phyloP scores from a whole-genome alignment of 2,888 invertebrate species.

The Actias luna region DNA sequence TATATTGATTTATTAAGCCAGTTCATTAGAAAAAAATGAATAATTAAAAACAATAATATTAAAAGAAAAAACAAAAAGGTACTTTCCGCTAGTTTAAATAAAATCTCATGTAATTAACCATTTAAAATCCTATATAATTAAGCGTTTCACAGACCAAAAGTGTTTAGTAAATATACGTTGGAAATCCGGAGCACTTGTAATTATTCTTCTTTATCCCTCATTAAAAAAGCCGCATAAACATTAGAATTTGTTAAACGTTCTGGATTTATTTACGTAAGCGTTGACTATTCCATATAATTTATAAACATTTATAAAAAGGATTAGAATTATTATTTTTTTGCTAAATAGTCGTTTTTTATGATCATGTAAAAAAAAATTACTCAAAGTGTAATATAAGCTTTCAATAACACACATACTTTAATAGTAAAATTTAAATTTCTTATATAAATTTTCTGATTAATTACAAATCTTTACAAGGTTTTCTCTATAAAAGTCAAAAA shows the following conservation, averaged over 20 bases:
- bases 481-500: too few species aligned
- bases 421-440: too few species aligned
- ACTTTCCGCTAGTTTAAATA: conserved; percentile 20
- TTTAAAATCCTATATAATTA: conserved; percentile 38
- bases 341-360: not conserved
- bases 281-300: conserved; percentile 12
- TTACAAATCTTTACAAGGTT: too few species aligned
- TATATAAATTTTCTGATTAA: too few species aligned
- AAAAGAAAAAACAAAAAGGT: conserved; percentile 12
- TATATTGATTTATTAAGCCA: too few species aligned
- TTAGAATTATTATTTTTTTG: not conserved
- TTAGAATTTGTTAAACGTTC: conserved; percentile 20
- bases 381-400: too few species aligned
- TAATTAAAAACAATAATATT: too few species aligned
- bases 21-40: too few species aligned
- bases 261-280: conserved; percentile 4
- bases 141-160: conserved; percentile 36
- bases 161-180: conserved; percentile 43
- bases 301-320: conserved; percentile 12
- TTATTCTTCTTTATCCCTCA: conserved; percentile 34
- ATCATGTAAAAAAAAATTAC: too few species aligned
- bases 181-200: conserved; percentile 32
- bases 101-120: conserved; percentile 42
- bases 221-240: conserved; percentile 24
- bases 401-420: too few species aligned